Evolutionary conservation across 2,888 invertebrate genomes (phyloP).

Genomic region (Lysandra coridon): DNA sequence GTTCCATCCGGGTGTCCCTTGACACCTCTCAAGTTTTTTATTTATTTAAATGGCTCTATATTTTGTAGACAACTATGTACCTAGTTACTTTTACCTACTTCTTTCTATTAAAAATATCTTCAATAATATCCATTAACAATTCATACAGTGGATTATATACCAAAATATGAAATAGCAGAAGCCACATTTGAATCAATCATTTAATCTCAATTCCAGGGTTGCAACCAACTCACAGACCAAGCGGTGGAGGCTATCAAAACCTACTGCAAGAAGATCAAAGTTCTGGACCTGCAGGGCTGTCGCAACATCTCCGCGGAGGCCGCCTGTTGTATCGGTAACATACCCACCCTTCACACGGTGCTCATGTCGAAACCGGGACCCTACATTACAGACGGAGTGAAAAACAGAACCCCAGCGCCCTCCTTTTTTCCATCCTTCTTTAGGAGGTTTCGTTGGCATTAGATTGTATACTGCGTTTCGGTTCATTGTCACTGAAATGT

Average conservation of each 20-base stretch:
- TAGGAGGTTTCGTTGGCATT: slow-evolving; percentile 66
- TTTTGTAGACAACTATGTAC: too few relatives aligned
- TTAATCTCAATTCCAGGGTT: slow-evolving; percentile 71
- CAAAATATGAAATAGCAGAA: background rate
- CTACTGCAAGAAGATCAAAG: slow-evolving; percentile 75
- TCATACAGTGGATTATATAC: background rate
- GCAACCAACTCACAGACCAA: slow-evolving; percentile 81
- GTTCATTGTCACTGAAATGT: background rate
- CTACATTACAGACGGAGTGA: slow-evolving; percentile 65
- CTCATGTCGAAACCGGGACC: slow-evolving; percentile 73
- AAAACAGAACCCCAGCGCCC: slow-evolving; percentile 61
- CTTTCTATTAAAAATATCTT: background rate
- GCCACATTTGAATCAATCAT: background rate
- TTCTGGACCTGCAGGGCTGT: slow-evolving; percentile 81
- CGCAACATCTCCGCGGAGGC: slow-evolving; percentile 71
- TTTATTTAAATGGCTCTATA: too few relatives aligned
- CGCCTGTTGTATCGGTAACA: slow-evolving; percentile 62
- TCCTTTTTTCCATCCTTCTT: slow-evolving; percentile 67
- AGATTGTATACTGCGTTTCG: slow-evolving; percentile 33
- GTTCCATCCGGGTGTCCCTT: too few relatives aligned
- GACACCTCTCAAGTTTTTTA: too few relatives aligned
- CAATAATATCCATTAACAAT: background rate
- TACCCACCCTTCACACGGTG: slow-evolving; percentile 70
- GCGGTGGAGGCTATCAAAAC: slow-evolving; percentile 73
- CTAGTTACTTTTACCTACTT: background rate